These are phyloP conservation scores for Mycalesis mineus DNA, from an alignment of 2,888 invertebrate species.

Conservation along the genomic window DNA sequence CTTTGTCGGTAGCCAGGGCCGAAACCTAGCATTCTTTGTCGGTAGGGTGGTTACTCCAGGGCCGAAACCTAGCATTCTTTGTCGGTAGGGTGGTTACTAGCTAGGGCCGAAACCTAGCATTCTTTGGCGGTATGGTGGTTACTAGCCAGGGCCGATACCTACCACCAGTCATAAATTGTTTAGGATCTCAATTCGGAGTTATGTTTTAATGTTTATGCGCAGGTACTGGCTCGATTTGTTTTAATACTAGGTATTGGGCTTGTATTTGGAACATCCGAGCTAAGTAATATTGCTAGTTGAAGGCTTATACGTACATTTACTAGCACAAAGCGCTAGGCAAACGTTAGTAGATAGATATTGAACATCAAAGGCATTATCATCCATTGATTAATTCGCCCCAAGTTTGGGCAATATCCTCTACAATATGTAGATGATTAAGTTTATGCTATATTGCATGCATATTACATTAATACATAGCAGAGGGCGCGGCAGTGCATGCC, in stretches of 20 bases:
- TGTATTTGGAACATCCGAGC: not conserved
- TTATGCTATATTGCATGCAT: conserved; percentile 44
- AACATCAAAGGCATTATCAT: conserved; percentile 62
- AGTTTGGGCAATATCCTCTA: conserved; percentile 61
- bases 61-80: too few relatives aligned
- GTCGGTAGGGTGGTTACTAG: too few relatives aligned
- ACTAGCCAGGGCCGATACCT: too few relatives aligned
- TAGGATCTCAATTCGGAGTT: too few relatives aligned
- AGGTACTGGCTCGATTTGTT: too few relatives aligned
- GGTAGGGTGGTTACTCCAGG: too few relatives aligned
- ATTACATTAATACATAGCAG: conserved; percentile 34
- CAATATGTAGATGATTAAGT: conserved; percentile 51
- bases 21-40: too few relatives aligned
- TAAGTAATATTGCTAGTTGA: not conserved
- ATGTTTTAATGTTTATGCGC: too few relatives aligned
- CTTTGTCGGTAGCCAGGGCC: too few relatives aligned
- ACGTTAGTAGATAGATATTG: conserved; percentile 20
- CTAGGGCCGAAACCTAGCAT: too few relatives aligned
- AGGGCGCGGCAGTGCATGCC: conserved; percentile 55
- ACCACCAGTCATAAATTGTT: too few relatives aligned
- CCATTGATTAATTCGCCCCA: conserved; percentile 54
- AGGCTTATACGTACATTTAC: conserved; percentile 1
- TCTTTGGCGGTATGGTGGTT: too few relatives aligned
- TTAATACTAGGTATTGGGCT: not conserved
- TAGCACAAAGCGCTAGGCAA: conserved; percentile 12